A percentile compares a stretch with the other conserved stretches of the same genome.
Evolutionary conservation across 2,888 invertebrate genomes (phyloP).

Genomic region (Bellardia pandia): DNA sequence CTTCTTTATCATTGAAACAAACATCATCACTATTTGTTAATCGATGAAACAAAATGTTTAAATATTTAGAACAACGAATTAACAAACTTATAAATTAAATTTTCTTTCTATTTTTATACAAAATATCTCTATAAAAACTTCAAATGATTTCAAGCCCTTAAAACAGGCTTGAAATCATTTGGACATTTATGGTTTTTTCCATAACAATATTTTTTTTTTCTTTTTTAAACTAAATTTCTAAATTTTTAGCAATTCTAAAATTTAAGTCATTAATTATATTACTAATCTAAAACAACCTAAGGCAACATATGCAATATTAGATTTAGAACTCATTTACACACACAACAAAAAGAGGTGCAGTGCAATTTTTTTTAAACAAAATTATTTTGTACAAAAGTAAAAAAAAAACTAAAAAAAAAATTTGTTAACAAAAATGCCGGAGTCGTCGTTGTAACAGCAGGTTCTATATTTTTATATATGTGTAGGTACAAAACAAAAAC

Average conservation of each 20-base stretch:
- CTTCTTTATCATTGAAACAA: background rate
- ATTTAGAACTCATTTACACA: constrained; percentile 37
- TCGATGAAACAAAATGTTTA: constrained; percentile 13
- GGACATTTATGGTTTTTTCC: constrained; percentile 57
- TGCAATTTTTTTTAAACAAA: constrained; percentile 38
- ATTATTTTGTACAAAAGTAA: constrained; percentile 57
- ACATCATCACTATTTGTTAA: constrained; percentile 24
- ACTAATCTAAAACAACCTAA: constrained; percentile 61
- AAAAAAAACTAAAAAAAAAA: background rate
- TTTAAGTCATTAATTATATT: constrained; percentile 59
- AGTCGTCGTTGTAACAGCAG: constrained; percentile 24
- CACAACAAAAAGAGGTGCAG: constrained; percentile 59
- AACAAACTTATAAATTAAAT: constrained; percentile 9
- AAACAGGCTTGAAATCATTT: constrained; percentile 64
- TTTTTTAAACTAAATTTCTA: constrained; percentile 25
- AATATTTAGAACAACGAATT: constrained; percentile 57
- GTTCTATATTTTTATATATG: constrained; percentile 47
- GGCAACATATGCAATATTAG: constrained; percentile 70
- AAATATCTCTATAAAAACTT: constrained; percentile 42
- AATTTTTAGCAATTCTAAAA: constrained; percentile 48
- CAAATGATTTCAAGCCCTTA: constrained; percentile 66
- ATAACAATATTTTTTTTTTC: background rate
- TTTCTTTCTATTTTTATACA: constrained; percentile 22
- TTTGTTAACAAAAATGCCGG: background rate
- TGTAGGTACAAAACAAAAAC: background rate